Conservation (phyloP, 2,113 vertebrate species). For the Garra rufa region DNA sequence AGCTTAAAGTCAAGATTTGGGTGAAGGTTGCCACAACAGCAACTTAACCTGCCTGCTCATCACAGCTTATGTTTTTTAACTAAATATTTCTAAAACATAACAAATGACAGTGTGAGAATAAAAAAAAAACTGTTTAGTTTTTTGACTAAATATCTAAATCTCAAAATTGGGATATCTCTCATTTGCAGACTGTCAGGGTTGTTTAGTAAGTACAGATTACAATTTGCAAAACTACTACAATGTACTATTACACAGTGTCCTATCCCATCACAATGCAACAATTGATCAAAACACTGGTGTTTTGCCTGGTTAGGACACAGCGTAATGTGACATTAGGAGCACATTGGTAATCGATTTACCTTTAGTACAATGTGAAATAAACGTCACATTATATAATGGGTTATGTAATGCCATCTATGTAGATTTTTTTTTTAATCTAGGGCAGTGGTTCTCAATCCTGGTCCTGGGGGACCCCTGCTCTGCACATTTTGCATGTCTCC, state of each 20-base stretch:
- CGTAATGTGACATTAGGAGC: neutral
- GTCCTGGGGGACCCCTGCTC: too few relatives aligned
- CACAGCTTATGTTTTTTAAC: neutral
- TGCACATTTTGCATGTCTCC: too few relatives aligned
- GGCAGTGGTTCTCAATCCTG: too few relatives aligned
- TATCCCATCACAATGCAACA: neutral
- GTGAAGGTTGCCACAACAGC: slow-evolving; percentile 23
- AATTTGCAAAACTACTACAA: neutral
- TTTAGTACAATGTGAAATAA: neutral
- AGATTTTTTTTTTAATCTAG: too few relatives aligned
- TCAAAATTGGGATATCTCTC: too few relatives aligned
- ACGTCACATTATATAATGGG: neutral
- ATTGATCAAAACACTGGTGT: neutral
- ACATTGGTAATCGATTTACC: neutral
- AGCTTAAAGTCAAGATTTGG: neutral
- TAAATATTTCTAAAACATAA: slow-evolving; percentile 36
- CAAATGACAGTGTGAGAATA: slow-evolving; percentile 9
- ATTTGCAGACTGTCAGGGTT: neutral
- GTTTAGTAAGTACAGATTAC: neutral
- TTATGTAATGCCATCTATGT: neutral
- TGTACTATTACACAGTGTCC: neutral
- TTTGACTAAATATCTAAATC: too few relatives aligned
- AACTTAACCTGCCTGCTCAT: slow-evolving; percentile 6
- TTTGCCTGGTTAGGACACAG: neutral
- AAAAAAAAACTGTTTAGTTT: neutral